Conservation (phyloP, 2,113 vertebrate species). For the Aspidoscelis tigris region DNA sequence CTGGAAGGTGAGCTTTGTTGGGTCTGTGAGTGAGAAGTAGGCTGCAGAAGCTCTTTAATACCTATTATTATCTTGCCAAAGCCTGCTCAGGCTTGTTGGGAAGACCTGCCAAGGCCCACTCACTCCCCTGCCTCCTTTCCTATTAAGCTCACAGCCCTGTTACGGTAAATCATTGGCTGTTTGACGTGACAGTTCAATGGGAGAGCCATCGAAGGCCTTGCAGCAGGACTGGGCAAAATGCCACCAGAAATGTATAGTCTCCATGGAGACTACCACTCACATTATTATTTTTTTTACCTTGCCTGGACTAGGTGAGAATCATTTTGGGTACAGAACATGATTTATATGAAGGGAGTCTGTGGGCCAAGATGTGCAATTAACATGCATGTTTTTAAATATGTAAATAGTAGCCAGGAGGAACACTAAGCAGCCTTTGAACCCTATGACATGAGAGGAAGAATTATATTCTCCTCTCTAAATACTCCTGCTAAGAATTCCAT, state of each 20-base stretch:
- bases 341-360: not conserved
- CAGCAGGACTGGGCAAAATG: slow-evolving; percentile 41
- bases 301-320: not conserved
- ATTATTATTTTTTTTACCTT: not conserved
- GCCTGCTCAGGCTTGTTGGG: slow-evolving; percentile 38
- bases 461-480: not conserved
- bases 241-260: slow-evolving; percentile 47
- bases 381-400: not conserved
- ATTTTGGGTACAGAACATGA: not conserved
- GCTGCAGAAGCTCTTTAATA: slow-evolving; percentile 2
- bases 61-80: not conserved
- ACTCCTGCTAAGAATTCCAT: not conserved
- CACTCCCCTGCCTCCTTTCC: not conserved
- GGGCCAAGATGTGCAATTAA: not conserved
- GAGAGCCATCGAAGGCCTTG: slow-evolving; percentile 23
- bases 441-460: not conserved
- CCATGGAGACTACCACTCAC: slow-evolving; percentile 44
- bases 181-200: slow-evolving; percentile 43
- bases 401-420: not conserved
- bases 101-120: not conserved
- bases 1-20: not conserved
- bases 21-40: not conserved
- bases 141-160: slow-evolving; percentile 42
- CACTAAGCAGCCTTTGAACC: no score
- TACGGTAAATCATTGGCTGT: slow-evolving; percentile 60